phyloP scores from a whole-genome alignment of 1,140 invertebrate genomes.

The Dreissena polymorpha region DNA sequence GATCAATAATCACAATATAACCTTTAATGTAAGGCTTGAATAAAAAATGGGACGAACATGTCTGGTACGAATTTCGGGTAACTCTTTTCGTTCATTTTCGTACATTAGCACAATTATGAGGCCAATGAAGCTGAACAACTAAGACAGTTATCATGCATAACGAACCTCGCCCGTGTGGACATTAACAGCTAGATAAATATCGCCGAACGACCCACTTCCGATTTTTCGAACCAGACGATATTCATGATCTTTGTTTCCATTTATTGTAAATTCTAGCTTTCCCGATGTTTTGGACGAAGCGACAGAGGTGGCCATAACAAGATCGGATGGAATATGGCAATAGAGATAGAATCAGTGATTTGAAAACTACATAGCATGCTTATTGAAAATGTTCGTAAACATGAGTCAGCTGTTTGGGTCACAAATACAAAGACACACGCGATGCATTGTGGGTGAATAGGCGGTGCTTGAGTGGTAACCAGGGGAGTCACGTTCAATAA shows the following conservation, averaged over 20 bases:
- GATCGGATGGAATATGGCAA: background rate
- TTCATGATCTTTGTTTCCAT: slow-evolving; percentile 97
- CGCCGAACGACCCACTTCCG: slow-evolving; percentile 98
- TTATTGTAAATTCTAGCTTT: slow-evolving; percentile 75
- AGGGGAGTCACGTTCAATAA: slow-evolving; percentile 37
- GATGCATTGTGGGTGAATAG: slow-evolving; percentile 47
- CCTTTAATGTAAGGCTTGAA: too few species aligned
- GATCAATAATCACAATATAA: too few species aligned
- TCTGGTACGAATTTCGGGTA: background rate
- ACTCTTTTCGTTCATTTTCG: too few species aligned
- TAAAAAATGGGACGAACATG: too few species aligned
- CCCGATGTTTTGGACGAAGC: slow-evolving; percentile 6
- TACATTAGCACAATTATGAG: too few species aligned
- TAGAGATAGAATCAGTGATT: too few species aligned
- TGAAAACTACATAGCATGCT: background rate
- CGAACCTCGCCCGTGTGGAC: slow-evolving; percentile 86
- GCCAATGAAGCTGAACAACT: too few species aligned
- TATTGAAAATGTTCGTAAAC: background rate
- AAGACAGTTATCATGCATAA: background rate
- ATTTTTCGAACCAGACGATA: slow-evolving; percentile 98
- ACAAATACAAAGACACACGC: slow-evolving; percentile 40
- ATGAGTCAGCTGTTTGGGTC: slow-evolving; percentile 23
- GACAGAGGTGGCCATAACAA: slow-evolving; percentile 32
- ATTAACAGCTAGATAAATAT: slow-evolving; percentile 93
- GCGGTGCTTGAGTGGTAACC: slow-evolving; percentile 51